phyloP scores from a whole-genome alignment of 2,113 vertebrate genomes.

The Papio anubis region DNA sequence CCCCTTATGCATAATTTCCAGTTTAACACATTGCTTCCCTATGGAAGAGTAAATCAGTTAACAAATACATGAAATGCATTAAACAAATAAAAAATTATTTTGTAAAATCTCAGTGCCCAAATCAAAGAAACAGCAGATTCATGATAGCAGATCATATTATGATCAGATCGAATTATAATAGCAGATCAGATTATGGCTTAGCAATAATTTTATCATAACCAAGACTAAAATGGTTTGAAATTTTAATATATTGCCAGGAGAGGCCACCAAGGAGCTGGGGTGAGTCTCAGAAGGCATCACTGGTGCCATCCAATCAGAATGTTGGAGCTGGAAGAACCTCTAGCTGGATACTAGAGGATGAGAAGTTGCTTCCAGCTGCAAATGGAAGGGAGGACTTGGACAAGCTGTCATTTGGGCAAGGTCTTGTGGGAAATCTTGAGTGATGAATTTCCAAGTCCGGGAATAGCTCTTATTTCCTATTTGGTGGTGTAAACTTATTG shows the following conservation, averaged over 20 bases:
- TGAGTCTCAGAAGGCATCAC: neutral
- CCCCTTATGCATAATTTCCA: slow-evolving; percentile 15
- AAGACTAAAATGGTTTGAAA: neutral
- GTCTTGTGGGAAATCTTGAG: neutral
- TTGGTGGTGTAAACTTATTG: neutral
- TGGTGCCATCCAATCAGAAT: neutral
- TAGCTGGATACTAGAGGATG: neutral
- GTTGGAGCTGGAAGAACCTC: neutral
- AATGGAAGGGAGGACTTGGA: neutral
- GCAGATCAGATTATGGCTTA: neutral
- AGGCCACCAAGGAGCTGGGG: neutral
- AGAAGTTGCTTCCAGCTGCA: neutral
- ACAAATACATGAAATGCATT: slow-evolving; percentile 33
- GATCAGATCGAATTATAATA: neutral
- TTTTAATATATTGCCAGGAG: neutral
- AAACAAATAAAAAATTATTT: slow-evolving; percentile 54
- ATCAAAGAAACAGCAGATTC: slow-evolving; percentile 43
- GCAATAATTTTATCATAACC: neutral
- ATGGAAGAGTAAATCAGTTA: slow-evolving; percentile 46
- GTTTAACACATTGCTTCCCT: slow-evolving; percentile 16
- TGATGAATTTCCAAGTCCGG: neutral
- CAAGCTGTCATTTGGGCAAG: neutral
- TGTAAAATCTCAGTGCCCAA: slow-evolving; percentile 39
- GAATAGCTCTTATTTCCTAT: slow-evolving; percentile 27
- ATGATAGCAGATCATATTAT: neutral